Evolutionary conservation across 2,113 vertebrate genomes (phyloP).

Genomic region (Globicephala melas): DNA sequence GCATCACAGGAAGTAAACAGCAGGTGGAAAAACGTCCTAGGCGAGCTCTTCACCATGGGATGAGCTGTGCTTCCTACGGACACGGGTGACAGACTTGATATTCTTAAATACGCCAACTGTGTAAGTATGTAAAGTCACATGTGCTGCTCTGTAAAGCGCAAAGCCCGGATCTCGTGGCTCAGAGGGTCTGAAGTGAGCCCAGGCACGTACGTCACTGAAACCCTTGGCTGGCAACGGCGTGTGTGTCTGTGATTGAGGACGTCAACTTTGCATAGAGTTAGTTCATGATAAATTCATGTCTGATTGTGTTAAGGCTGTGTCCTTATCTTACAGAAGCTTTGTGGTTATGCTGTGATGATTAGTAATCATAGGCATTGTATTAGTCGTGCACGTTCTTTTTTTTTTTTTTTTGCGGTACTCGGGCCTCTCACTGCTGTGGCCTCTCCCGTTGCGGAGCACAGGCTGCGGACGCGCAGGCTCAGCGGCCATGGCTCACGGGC

Average conservation of each 20-base stretch:
- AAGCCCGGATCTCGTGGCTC: not conserved
- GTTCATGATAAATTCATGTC: accelerated
- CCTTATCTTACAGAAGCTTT: accelerated
- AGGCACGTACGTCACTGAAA: accelerated
- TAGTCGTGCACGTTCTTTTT: not conserved
- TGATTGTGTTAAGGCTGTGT: accelerated
- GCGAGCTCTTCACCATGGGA: accelerated
- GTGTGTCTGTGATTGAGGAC: not conserved
- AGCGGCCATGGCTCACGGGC: too few relatives aligned
- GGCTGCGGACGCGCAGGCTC: too few relatives aligned
- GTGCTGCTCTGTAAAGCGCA: not conserved
- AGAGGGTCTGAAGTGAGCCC: not conserved
- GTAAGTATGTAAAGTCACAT: too few relatives aligned
- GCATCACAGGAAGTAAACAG: not conserved
- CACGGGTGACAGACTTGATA: accelerated
- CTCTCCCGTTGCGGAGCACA: too few relatives aligned
- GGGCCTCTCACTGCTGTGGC: too few relatives aligned
- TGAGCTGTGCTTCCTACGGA: not conserved
- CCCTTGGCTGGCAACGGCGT: accelerated
- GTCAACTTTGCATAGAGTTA: accelerated
- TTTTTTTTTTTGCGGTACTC: not conserved
- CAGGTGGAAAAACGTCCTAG: not conserved
- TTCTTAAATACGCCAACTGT: not conserved
- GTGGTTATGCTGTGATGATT: accelerated
- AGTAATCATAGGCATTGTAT: accelerated